A percentile compares a stretch with the other conserved stretches of the same genome.
Evolutionary conservation across 2,888 invertebrate species (phyloP).

Genomic region (Piscicola geometra): DNA sequence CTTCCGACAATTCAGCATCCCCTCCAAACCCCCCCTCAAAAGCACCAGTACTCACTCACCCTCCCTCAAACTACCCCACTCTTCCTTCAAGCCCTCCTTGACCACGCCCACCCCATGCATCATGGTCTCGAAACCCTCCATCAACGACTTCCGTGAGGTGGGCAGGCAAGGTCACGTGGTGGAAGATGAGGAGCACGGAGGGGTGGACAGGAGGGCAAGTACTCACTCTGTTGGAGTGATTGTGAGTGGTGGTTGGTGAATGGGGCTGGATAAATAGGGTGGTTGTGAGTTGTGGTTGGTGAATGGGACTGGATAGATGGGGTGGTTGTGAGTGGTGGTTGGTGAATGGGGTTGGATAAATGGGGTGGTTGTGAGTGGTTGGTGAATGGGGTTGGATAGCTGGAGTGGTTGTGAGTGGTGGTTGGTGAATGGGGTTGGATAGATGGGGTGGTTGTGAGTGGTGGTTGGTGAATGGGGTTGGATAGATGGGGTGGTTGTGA

Average conservation of each 20-base stretch:
- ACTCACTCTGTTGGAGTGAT: slow-evolving; percentile 29
- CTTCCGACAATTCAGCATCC: not conserved
- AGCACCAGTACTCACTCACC: not conserved
- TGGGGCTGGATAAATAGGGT: not conserved
- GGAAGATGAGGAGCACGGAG: not conserved
- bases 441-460: too few relatives aligned
- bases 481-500: too few relatives aligned
- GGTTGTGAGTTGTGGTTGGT: not conserved
- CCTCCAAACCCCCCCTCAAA: not conserved
- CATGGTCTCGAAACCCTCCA: slow-evolving; percentile 18
- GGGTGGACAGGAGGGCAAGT: slow-evolving; percentile 6
- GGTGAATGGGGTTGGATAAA: not conserved
- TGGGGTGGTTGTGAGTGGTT: not conserved
- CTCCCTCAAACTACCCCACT: not conserved
- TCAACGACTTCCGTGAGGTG: slow-evolving; percentile 22
- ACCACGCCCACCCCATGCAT: slow-evolving; percentile 21
- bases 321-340: not conserved
- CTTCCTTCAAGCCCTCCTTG: not conserved
- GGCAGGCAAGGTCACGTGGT: not conserved
- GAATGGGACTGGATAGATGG: not conserved
- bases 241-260: slow-evolving; percentile 9
- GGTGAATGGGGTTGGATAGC: not conserved
- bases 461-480: too few relatives aligned
- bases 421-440: too few relatives aligned
- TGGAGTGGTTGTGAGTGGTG: not conserved